Evolutionary conservation across 2,113 vertebrate genomes (phyloP).

Genomic region (Ellobius talpinus): DNA sequence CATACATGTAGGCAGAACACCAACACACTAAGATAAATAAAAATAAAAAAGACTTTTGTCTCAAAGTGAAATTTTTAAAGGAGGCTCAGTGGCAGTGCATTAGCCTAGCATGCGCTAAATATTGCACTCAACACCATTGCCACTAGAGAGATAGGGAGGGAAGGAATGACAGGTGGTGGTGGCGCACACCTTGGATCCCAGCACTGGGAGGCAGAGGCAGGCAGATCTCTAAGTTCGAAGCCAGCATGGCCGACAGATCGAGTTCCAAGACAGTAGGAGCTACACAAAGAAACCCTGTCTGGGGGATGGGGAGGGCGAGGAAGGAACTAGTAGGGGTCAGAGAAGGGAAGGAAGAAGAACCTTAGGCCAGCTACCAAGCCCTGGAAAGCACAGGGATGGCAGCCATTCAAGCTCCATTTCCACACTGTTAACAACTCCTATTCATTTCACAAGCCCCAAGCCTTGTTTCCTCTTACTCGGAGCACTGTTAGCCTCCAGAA

Average conservation of each 20-base stretch:
- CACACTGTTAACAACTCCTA: neutral
- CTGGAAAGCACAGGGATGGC: neutral
- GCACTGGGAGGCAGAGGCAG: neutral
- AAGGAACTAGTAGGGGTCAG: neutral
- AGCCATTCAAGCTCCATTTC: neutral
- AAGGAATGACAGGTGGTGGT: neutral
- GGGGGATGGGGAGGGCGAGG: too few relatives aligned
- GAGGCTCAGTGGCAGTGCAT: neutral
- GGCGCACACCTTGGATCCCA: neutral
- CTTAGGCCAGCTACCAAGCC: neutral
- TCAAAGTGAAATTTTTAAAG: neutral
- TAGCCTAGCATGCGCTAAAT: neutral
- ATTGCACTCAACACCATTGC: neutral
- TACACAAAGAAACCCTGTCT: neutral
- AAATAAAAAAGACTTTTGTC: neutral
- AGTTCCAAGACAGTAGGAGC: neutral
- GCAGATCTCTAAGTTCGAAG: neutral
- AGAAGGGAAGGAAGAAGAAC: neutral
- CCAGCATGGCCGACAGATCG: neutral
- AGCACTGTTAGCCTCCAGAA: neutral
- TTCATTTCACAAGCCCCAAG: neutral
- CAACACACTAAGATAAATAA: neutral
- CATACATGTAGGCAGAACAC: neutral
- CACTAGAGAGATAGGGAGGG: neutral
- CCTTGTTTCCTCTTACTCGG: neutral